phyloP scores from a whole-genome alignment of 2,113 vertebrate species.

The Puma concolor region DNA sequence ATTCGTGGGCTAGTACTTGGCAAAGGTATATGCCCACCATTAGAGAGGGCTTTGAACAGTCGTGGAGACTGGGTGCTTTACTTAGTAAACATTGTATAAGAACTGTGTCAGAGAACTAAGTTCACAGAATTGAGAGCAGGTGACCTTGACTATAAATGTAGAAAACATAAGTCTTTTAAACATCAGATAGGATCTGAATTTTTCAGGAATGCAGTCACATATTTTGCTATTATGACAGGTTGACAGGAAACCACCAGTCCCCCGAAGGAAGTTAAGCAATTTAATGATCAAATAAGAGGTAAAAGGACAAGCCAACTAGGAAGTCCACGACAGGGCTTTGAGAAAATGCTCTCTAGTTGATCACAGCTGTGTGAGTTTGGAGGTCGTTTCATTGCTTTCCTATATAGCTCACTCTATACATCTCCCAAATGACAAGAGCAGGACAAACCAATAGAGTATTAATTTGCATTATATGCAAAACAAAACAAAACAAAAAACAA shows the following conservation, averaged over 20 bases:
- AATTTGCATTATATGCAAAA: neutral
- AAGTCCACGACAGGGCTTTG: neutral
- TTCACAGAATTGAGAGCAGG: neutral
- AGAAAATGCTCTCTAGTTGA: neutral
- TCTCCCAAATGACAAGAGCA: neutral
- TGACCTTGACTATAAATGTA: neutral
- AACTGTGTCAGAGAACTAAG: neutral
- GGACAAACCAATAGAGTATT: neutral
- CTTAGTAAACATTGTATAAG: neutral
- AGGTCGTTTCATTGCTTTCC: neutral
- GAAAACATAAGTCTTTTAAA: neutral
- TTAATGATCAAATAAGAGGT: neutral
- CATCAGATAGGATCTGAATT: neutral
- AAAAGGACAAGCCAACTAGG: neutral
- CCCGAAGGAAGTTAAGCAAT: neutral
- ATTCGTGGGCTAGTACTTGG: neutral
- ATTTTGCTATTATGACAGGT: neutral
- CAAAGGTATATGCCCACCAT: neutral
- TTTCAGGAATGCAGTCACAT: neutral
- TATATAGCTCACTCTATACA: neutral
- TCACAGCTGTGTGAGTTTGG: neutral
- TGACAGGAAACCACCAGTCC: neutral
- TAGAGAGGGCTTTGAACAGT: neutral
- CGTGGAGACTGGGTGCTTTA: neutral
- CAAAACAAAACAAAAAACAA: neutral